phyloP scores from a whole-genome alignment of 1,140 invertebrate genomes.

The Acyrthosiphon pisum region DNA sequence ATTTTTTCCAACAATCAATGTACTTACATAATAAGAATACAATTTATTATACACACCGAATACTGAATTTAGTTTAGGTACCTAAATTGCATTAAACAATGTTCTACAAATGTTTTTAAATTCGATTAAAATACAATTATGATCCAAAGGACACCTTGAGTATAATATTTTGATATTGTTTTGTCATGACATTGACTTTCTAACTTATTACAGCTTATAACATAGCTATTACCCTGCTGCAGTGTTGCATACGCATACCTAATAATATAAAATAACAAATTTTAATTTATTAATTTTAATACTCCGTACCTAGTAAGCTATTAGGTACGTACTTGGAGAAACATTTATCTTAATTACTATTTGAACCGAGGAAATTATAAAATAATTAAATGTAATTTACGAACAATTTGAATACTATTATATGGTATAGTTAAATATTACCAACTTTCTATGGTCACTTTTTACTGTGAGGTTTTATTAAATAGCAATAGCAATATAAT shows the following conservation, averaged over 20 bases:
- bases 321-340: neutral
- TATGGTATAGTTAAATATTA: neutral
- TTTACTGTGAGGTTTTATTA: neutral
- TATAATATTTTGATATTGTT: neutral
- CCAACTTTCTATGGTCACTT: neutral
- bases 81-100: neutral
- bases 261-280: neutral
- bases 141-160: neutral
- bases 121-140: constrained; percentile 8
- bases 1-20: neutral
- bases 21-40: neutral
- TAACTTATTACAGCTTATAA: neutral
- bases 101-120: neutral
- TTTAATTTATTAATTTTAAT: neutral
- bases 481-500: neutral
- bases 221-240: neutral
- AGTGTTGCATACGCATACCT: neutral
- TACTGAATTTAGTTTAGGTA: neutral
- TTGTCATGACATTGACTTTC: neutral
- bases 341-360: neutral
- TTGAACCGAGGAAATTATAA: neutral
- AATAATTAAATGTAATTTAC: neutral
- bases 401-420: neutral
- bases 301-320: neutral
- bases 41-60: neutral